Percentiles rank a stretch among this genome's conserved stretches.
Conservation (phyloP, 2,113 vertebrate species). For the Origma solitaria region DNA sequence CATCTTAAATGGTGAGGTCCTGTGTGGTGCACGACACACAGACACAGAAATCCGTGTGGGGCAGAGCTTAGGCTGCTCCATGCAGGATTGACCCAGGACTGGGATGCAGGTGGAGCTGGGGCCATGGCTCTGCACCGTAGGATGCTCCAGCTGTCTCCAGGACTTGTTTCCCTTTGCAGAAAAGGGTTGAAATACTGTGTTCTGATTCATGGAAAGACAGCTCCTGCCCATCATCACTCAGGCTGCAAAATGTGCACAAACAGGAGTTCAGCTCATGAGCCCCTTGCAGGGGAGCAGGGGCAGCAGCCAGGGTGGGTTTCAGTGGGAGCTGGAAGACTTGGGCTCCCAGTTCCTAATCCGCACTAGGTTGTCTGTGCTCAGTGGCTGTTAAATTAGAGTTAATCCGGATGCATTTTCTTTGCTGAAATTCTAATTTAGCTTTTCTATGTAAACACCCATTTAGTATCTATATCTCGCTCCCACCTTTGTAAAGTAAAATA, state of each 20-base stretch:
- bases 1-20: background rate
- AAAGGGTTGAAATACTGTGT: fast-evolving
- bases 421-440: background rate
- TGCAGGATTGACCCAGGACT: background rate
- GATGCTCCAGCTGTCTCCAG: background rate
- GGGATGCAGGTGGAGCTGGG: background rate
- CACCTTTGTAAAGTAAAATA: slow-evolving; percentile 31
- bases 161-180: fast-evolving
- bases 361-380: background rate
- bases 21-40: background rate
- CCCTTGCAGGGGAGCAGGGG: fast-evolving
- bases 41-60: background rate
- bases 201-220: background rate
- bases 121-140: fast-evolving
- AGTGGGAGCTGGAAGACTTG: background rate
- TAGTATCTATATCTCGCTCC: background rate
- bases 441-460: background rate
- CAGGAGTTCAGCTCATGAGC: fast-evolving
- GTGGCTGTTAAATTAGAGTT: background rate
- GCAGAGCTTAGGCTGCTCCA: background rate
- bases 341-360: background rate
- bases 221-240: background rate
- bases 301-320: fast-evolving
- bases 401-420: fast-evolving
- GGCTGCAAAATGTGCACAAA: background rate